Conservation (phyloP, 2,113 vertebrate genomes). For the Leucosticte australis region DNA sequence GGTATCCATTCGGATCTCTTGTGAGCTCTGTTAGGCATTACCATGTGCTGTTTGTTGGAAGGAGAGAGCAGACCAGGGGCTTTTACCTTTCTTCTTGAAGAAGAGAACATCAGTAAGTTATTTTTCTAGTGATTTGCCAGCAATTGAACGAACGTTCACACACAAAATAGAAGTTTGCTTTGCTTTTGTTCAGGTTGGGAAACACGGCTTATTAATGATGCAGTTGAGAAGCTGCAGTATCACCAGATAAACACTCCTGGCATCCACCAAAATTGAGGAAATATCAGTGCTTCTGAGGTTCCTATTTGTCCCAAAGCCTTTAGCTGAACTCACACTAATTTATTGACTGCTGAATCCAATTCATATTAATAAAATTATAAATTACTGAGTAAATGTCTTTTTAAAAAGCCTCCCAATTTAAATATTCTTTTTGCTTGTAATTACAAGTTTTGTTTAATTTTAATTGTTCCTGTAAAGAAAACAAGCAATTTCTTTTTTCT, state of each 20-base stretch:
- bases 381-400: not conserved
- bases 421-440: not conserved
- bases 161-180: not conserved
- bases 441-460: not conserved
- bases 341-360: not conserved
- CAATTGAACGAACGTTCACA: not conserved
- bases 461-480: not conserved
- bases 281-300: not conserved
- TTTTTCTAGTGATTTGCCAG: conserved; percentile 21
- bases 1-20: not conserved
- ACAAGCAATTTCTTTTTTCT: not conserved
- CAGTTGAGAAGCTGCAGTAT: not conserved
- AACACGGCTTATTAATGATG: not conserved
- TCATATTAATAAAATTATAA: not conserved
- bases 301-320: not conserved
- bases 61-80: not conserved
- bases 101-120: conserved; percentile 18
- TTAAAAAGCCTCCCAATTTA: not conserved
- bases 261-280: not conserved
- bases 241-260: not conserved
- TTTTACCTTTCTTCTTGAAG: conserved; percentile 40
- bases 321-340: not conserved
- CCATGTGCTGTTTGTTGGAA: not conserved
- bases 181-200: not conserved
- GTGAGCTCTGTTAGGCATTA: not conserved